Conservation (phyloP, 2,113 vertebrate species). For the Solea solea region DNA sequence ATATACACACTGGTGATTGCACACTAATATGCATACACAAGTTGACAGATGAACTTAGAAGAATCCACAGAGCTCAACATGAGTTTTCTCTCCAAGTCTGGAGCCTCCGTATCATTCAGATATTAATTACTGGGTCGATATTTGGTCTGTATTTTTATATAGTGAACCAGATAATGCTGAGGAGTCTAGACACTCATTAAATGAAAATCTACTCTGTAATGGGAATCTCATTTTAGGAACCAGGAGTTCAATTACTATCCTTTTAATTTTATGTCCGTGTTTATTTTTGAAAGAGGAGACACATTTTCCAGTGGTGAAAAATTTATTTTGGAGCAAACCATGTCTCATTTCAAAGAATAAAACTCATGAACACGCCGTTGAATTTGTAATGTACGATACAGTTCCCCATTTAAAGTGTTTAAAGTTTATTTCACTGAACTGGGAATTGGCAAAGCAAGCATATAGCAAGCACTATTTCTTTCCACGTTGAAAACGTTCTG, state of each 20-base stretch:
- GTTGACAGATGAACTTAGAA: neutral
- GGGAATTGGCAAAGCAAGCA: constrained; percentile 34
- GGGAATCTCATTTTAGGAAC: constrained; percentile 24
- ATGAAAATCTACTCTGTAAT: constrained; percentile 24
- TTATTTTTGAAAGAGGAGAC: constrained; percentile 16
- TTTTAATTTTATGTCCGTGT: constrained; percentile 9
- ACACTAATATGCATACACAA: constrained; percentile 13
- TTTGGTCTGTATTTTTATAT: too few species aligned
- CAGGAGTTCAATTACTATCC: constrained; percentile 8
- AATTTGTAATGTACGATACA: too few species aligned
- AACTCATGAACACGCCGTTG: neutral
- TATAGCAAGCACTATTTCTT: constrained; percentile 22
- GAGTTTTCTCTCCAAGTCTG: constrained; percentile 13
- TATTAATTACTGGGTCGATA: constrained; percentile 22
- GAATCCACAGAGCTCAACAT: constrained; percentile 17
- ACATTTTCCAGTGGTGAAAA: constrained; percentile 1
- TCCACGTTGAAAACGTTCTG: constrained; percentile 8
- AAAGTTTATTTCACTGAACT: constrained; percentile 11
- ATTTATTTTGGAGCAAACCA: neutral
- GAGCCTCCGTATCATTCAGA: constrained; percentile 9
- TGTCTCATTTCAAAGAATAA: neutral
- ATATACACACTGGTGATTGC: constrained; percentile 5
- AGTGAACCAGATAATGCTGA: constrained; percentile 21
- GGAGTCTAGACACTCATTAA: constrained; percentile 36
- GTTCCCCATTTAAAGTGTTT: too few species aligned